Evolutionary conservation across 1,140 invertebrate species (phyloP).

Genomic region (Diuraphis noxia): DNA sequence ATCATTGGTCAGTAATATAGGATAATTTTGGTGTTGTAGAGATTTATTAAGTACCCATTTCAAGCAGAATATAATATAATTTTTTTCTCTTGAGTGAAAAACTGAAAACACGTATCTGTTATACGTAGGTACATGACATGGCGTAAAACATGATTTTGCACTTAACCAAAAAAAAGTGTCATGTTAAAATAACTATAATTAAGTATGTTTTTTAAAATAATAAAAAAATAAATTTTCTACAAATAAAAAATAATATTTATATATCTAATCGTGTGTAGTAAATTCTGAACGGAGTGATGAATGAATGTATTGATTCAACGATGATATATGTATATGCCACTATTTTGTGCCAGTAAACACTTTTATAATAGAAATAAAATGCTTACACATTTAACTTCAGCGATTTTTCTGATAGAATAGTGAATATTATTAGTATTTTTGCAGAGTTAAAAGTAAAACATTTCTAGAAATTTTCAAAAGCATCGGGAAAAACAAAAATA

Average conservation of each 20-base stretch:
- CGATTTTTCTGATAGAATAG: too few species aligned
- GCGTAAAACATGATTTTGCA: slow-evolving; percentile 12
- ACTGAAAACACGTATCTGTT: neutral
- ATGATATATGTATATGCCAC: too few species aligned
- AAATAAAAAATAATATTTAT: neutral
- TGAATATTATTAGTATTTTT: too few species aligned
- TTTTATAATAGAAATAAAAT: too few species aligned
- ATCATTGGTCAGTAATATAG: neutral
- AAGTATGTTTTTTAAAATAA: neutral
- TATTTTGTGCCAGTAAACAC: too few species aligned
- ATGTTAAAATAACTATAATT: neutral
- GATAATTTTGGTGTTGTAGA: neutral
- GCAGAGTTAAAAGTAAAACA: too few species aligned
- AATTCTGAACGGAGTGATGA: neutral
- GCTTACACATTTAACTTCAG: too few species aligned
- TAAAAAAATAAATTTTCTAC: neutral
- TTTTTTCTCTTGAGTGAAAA: neutral
- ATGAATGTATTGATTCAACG: neutral
- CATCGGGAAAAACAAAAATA: too few species aligned
- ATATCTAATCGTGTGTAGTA: neutral
- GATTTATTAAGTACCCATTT: neutral
- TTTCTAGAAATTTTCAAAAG: too few species aligned
- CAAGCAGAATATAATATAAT: neutral
- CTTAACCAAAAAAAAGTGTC: neutral
- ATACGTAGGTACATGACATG: neutral